Base-by-base conservation (phyloP, 1,140 invertebrate genomes). In the Dolichoris vasculosae region DNA sequence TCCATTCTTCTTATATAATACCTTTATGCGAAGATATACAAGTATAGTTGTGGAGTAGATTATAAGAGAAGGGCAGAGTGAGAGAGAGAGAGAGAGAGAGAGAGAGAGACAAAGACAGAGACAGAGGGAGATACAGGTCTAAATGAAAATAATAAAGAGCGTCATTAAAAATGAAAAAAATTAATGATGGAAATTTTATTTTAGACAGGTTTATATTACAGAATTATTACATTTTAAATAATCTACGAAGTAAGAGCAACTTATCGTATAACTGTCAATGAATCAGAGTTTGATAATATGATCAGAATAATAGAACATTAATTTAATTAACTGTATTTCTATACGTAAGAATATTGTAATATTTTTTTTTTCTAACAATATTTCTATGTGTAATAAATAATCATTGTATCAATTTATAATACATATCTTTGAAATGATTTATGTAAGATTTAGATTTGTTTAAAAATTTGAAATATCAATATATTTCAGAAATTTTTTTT, bases 21-120 rank as follows among this genome's bases (percentile, higher is more conserved):
- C 71, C 43, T 77, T 48, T 30, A 51, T 26, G 43, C 30, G 46
- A 77, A 77, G 43, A 51, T 51, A 77, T 51, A 40, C 71, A 26
- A n/a, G 40, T 43, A 59, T 26, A 59, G 55, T 26, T 59, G 55
- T 26, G 55, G 23, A 26, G 23, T 13, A 7, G 48, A 51, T 7
- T 51, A 26, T n/a, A n/a, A n/a, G 3, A 4, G 20, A 2, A 59
- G 55, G 55, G 23, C n/a, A n/a, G n/a, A n/a, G n/a, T n/a, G n/a
- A n/a, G n/a, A n/a, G n/a, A n/a, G n/a, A n/a, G n/a, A n/a, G n/a
- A n/a, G n/a, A n/a, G n/a, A n/a, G n/a, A n/a, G n/a, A n/a, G 48
- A 51, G 8, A 9, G 17, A 9, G 48, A 51, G 17, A 9, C 17
- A 51, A 51, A 17, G 48, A 17, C 8, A n/a, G n/a, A n/a, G n/a